Conservation (phyloP, 2,888 invertebrate species). For the Ophion slaviceki region DNA sequence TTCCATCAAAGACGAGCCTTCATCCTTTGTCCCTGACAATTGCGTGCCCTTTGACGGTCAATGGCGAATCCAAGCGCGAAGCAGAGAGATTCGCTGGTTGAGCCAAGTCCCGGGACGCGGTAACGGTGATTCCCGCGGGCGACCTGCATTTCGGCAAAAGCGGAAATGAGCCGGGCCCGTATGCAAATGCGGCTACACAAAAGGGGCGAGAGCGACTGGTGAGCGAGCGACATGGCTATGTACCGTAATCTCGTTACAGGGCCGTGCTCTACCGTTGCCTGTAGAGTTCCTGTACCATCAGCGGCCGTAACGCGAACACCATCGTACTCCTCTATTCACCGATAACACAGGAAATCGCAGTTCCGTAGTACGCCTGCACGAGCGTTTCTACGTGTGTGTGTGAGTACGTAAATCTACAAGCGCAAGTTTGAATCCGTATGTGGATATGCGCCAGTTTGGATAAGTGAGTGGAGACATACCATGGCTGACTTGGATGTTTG, state of each 20-base stretch:
- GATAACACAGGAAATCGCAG: conserved; percentile 27
- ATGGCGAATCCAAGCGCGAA: too few species aligned
- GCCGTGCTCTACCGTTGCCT: conserved; percentile 60
- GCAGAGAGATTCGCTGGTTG: neutral
- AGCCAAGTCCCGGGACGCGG: conserved; percentile 66
- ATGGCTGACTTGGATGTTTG: conserved; percentile 21
- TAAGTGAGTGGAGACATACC: conserved; percentile 25
- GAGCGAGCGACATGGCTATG: conserved; percentile 58
- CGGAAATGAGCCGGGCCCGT: conserved; percentile 76
- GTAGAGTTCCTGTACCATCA: conserved; percentile 3
- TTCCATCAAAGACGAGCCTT: too few species aligned
- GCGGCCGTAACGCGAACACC: conserved; percentile 23
- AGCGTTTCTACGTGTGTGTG: conserved; percentile 1
- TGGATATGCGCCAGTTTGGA: conserved; percentile 26
- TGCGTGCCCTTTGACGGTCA: too few species aligned
- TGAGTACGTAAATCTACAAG: neutral
- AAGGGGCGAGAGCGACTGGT: conserved; percentile 51
- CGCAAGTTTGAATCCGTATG: neutral
- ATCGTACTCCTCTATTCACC: conserved; percentile 9
- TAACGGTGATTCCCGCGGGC: conserved; percentile 72
- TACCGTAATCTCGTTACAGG: conserved; percentile 74
- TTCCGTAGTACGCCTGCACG: neutral
- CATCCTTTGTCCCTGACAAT: too few species aligned
- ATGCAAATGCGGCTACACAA: conserved; percentile 71
- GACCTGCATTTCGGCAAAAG: conserved; percentile 79